Conservation (phyloP, 2,797 vertebrate species). For the Poecilia picta region DNA sequence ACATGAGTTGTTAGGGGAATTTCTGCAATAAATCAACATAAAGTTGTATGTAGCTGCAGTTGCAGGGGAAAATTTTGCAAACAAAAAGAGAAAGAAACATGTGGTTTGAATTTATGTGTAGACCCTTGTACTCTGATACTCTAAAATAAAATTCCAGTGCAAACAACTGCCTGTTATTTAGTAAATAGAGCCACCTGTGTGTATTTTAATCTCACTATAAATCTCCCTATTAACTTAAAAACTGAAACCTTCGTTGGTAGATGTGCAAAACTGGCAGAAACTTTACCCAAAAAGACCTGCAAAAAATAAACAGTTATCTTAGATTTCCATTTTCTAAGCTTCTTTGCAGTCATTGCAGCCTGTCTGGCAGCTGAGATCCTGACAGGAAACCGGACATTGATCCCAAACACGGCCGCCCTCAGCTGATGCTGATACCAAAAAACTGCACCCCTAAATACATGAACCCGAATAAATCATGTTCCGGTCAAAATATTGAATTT, state of each 20-base stretch:
- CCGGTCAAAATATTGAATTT: neutral
- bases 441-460: neutral
- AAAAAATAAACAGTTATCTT: neutral
- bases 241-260: neutral
- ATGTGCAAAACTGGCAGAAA: neutral
- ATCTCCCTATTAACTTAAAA: neutral
- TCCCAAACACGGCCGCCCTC: no score
- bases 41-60: neutral
- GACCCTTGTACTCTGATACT: neutral
- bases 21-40: neutral
- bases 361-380: neutral
- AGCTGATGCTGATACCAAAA: neutral
- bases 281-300: neutral
- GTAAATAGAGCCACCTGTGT: neutral
- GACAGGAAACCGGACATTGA: neutral
- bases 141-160: neutral
- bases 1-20: neutral
- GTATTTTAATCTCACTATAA: neutral
- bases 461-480: neutral
- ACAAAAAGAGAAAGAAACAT: neutral
- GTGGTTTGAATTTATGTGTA: neutral
- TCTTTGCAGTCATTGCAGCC: neutral
- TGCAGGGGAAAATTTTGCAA: neutral
- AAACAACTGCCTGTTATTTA: neutral
- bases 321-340: neutral